phyloP scores from a whole-genome alignment of 2,797 vertebrate genomes.

The Propithecus deckenii region DNA sequence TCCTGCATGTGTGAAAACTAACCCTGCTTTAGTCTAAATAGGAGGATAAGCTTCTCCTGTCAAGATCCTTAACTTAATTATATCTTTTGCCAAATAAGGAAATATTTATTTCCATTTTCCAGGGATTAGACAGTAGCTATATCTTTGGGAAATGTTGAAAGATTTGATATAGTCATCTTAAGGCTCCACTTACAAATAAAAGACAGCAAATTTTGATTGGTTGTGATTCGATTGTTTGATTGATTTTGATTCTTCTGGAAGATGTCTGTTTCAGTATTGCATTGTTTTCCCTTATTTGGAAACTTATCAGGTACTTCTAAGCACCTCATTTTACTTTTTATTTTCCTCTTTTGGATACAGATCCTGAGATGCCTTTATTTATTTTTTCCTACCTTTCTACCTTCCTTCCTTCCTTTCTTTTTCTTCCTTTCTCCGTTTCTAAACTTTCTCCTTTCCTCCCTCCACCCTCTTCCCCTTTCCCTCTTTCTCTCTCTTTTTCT shows the following conservation, averaged over 20 bases:
- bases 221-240: neutral
- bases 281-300: neutral
- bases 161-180: neutral
- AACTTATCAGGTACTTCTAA: neutral
- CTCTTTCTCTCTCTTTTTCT: too few relatives aligned
- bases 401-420: neutral
- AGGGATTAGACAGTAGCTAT: neutral
- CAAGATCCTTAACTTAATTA: neutral
- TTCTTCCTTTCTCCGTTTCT: neutral
- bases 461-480: too few relatives aligned
- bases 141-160: neutral
- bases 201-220: neutral
- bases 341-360: neutral
- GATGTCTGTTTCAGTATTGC: neutral
- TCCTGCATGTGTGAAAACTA: neutral
- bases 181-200: neutral
- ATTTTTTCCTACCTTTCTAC: neutral
- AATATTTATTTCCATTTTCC: neutral
- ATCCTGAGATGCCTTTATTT: neutral
- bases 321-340: neutral
- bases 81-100: neutral
- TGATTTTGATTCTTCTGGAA: neutral
- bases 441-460: neutral
- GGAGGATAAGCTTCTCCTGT: neutral
- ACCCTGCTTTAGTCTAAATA: neutral